Evolutionary conservation across 2,797 vertebrate genomes (phyloP).

Genomic region (Ctenopoma multispine): DNA sequence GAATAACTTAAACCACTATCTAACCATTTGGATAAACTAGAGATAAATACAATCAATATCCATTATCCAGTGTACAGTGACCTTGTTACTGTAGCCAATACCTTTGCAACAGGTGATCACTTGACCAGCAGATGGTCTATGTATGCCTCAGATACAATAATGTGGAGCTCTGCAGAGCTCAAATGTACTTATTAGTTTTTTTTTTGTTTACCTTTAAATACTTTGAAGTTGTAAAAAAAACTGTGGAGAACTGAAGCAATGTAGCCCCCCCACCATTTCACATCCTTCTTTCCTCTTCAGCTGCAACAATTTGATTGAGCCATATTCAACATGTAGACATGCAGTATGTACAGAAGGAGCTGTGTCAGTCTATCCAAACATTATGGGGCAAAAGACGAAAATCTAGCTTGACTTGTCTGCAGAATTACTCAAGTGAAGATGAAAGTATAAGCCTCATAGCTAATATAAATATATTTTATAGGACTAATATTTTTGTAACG

Average conservation of each 20-base stretch:
- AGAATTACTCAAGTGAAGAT: slow-evolving; percentile 59
- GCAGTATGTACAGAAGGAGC: slow-evolving; percentile 43
- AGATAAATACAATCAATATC: slow-evolving; percentile 51
- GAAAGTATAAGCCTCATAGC: slow-evolving; percentile 40
- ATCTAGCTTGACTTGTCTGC: slow-evolving; percentile 56
- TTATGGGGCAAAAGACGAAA: slow-evolving; percentile 43
- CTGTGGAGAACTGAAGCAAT: slow-evolving; percentile 76
- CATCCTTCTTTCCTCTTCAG: slow-evolving; percentile 63
- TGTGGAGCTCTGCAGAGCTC: slow-evolving; percentile 48
- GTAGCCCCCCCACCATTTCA: slow-evolving; percentile 63
- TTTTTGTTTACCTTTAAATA: slow-evolving; percentile 45
- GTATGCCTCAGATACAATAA: slow-evolving; percentile 52
- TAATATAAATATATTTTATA: slow-evolving; percentile 54
- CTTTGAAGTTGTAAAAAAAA: slow-evolving; percentile 74
- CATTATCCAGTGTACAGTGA: slow-evolving; percentile 9
- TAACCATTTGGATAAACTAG: slow-evolving; percentile 64
- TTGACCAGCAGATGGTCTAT: slow-evolving; percentile 45
- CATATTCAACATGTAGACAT: slow-evolving; percentile 68
- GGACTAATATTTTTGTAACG: slow-evolving; percentile 56
- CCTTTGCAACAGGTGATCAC: slow-evolving; percentile 53
- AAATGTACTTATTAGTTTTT: slow-evolving; percentile 44
- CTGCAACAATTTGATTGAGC: slow-evolving; percentile 74
- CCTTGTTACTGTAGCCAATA: slow-evolving; percentile 53
- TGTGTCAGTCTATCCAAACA: slow-evolving; percentile 46
- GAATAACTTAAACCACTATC: slow-evolving; percentile 88